Evolutionary conservation across 2,797 vertebrate genomes (phyloP).

Genomic region (Erethizon dorsatum): DNA sequence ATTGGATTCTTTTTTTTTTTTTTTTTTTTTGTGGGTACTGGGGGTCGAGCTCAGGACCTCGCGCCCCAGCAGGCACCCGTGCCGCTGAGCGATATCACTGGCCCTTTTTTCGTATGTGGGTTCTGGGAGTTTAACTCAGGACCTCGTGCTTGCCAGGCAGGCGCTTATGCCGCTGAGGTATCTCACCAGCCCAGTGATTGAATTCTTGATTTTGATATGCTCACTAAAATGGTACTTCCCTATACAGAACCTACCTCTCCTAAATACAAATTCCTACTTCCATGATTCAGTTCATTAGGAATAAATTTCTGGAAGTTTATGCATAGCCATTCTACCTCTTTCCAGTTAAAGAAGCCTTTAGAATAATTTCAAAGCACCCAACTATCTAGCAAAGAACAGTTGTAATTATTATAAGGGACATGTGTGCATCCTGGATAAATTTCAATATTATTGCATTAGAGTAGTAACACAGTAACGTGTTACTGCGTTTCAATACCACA

Average conservation of each 20-base stretch:
- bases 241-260: neutral
- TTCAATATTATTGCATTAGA: neutral
- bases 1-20: neutral
- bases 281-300: neutral
- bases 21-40: neutral
- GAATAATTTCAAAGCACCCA: neutral
- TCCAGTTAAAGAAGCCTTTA: neutral
- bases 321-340: neutral
- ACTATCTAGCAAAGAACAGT: neutral
- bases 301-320: neutral
- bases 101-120: too few species aligned
- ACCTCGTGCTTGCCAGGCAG: too few species aligned
- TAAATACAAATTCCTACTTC: neutral
- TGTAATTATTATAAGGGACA: slow-evolving; percentile 41
- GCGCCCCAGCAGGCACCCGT: too few species aligned
- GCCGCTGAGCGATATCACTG: too few species aligned
- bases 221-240: neutral
- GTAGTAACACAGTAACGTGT: neutral
- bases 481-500: neutral
- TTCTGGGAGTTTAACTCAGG: too few species aligned
- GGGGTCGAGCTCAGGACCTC: too few species aligned
- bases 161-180: too few species aligned
- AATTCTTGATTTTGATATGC: neutral
- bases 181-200: neutral
- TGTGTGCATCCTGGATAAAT: neutral